Percentiles rank a stretch among this genome's conserved stretches.
Conservation (phyloP, 2,888 invertebrate genomes). For the Strigamia crassipes region DNA sequence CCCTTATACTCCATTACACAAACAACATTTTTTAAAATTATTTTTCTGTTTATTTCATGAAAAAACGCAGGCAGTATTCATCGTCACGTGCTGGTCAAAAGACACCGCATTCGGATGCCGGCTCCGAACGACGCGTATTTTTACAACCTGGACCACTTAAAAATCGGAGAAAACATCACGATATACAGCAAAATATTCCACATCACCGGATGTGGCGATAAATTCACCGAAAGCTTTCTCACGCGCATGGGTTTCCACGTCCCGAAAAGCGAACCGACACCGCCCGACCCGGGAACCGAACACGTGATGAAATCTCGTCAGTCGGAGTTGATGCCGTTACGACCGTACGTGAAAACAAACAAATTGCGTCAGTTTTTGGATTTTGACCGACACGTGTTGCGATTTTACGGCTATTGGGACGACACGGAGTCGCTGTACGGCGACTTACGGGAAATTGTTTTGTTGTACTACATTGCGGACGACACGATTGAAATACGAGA, state of each 20-base stretch:
- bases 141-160: constrained; percentile 83
- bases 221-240: constrained; percentile 82
- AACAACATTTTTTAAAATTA: no score
- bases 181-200: constrained; percentile 81
- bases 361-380: constrained; percentile 80
- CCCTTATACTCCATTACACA: no score
- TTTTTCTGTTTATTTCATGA: background rate
- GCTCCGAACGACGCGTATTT: constrained; percentile 74
- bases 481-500: constrained; percentile 89
- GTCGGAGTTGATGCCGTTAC: constrained; percentile 52
- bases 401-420: constrained; percentile 89
- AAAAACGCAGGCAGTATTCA: background rate
- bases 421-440: constrained; percentile 78
- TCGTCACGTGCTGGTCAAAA: background rate
- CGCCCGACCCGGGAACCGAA: constrained; percentile 60
- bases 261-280: constrained; percentile 61
- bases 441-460: constrained; percentile 74
- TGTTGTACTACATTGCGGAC: constrained; percentile 84
- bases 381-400: constrained; percentile 72
- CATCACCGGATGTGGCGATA: constrained; percentile 78
- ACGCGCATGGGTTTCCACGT: constrained; percentile 83
- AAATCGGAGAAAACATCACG: constrained; percentile 78
- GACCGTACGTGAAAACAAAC: constrained; percentile 66
- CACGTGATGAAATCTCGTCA: constrained; percentile 54
- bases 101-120: constrained; percentile 69